Evolutionary conservation across 2,888 invertebrate genomes (phyloP), one percentile per base, ranked within the genome.

Genomic region (Drosophila kambysellisi): DNA sequence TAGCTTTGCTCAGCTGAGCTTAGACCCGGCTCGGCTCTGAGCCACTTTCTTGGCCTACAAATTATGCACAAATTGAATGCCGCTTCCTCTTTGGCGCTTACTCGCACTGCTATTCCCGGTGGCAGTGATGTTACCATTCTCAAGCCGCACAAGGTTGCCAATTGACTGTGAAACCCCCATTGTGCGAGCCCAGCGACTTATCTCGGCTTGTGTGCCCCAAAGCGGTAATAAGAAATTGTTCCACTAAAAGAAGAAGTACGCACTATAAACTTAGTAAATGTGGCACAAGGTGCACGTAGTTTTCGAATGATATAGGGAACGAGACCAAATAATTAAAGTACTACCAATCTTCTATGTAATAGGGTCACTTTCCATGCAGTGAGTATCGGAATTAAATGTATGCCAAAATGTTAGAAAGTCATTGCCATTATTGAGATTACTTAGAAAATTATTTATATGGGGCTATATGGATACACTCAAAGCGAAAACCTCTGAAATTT

Each of bases 1-100:
- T 4, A 46, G 46, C 46, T 20, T 12, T 20, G 46, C 46, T 25
- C 46, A 46, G 20, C 20, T 46, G 20, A 20, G 12, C 7, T 46
- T 46, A 46, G 46, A 12, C 25, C 11, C 53, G 20, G n/a, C 50
- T 61, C 51, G 35, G 15, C 56, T 59, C 57, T 76, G 75, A 63
- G 71, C 83, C 63, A 86, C 86, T 88, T 83, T 86, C 59, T 74
- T 85, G 83, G 66, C 86, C 86, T 72, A 88, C 76, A 86, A 86
- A 86, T 86, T 86, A 86, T 90, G 88, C 86, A 82, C 76, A 88
- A 88, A 76, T 76, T 64, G 56, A 43, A 69, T 54, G 54, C 70
- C 73, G 59, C 57, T 33, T 48, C 20, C 53, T 54, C 48, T 37
- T 39, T 20, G 29, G 2, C 32, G 15, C 9, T 60, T 46, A 32